Evolutionary conservation across 2,888 invertebrate genomes (phyloP).

Genomic region (Trimorus sp.): DNA sequence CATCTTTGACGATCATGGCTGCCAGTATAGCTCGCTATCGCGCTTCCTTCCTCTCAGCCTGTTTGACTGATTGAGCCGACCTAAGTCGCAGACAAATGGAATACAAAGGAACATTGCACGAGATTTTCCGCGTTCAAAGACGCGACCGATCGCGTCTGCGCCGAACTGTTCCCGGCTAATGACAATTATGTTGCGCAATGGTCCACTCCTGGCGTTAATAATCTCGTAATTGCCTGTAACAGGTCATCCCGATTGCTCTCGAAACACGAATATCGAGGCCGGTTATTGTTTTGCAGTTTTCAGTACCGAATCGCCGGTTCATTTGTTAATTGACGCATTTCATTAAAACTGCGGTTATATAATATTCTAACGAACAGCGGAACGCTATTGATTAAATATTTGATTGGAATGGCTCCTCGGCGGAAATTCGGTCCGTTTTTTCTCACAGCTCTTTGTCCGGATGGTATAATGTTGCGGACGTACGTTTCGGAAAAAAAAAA

Average conservation of each 20-base stretch:
- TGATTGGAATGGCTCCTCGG: no score
- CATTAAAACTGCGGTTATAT: no score
- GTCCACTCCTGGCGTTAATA: conserved; percentile 36
- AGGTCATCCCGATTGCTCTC: background rate
- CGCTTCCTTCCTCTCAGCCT: conserved; percentile 58
- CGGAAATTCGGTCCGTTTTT: no score
- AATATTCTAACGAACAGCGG: no score
- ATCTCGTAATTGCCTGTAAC: conserved; percentile 34
- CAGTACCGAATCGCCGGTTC: background rate
- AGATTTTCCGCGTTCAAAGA: conserved; percentile 66
- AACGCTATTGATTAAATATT: no score
- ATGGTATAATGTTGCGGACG: no score
- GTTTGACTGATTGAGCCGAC: conserved; percentile 60
- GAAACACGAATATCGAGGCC: no score
- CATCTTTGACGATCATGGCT: conserved; percentile 66
- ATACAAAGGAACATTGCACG: conserved; percentile 62
- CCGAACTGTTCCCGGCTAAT: conserved; percentile 11
- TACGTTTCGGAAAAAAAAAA: no score
- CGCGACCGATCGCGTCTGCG: conserved; percentile 41
- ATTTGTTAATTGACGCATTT: no score
- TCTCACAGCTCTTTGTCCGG: no score
- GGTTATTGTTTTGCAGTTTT: background rate
- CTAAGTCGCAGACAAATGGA: conserved; percentile 58
- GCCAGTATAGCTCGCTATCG: conserved; percentile 48
- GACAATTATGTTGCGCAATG: conserved; percentile 53